Percentiles rank a stretch among this genome's conserved stretches.
Conservation (phyloP, 2,113 vertebrate species). For the Jacana jacana region DNA sequence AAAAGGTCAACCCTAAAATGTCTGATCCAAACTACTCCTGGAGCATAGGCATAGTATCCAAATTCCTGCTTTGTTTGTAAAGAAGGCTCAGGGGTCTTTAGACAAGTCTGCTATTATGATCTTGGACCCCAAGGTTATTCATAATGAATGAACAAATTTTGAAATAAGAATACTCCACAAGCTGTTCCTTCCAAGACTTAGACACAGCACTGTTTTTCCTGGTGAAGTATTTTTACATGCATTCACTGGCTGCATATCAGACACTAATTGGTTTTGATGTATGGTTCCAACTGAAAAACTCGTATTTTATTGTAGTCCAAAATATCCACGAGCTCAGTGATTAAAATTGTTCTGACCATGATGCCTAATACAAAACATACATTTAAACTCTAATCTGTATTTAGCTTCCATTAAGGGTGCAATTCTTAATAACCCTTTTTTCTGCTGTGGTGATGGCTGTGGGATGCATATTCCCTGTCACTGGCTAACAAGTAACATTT, state of each 20-base stretch:
- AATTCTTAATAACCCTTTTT: background rate
- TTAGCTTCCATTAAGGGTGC: background rate
- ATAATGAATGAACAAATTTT: background rate
- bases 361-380: background rate
- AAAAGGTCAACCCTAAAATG: background rate
- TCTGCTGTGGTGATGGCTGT: background rate
- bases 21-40: background rate
- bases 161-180: background rate
- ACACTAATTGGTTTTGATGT: background rate
- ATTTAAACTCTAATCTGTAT: background rate
- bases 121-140: background rate
- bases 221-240: conserved; percentile 28
- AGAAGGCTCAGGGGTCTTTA: background rate
- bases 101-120: background rate
- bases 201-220: background rate
- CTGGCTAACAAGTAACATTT: background rate
- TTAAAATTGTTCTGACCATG: conserved; percentile 2
- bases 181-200: background rate
- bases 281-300: background rate
- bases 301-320: background rate
- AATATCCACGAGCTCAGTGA: background rate
- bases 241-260: background rate
- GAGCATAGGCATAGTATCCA: background rate
- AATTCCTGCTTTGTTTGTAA: background rate
- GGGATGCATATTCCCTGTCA: background rate